A percentile compares a stretch with the other conserved stretches of the same genome.
Conservation (phyloP, 92 coral and sea anemone genomes). For the Zoanthus gigantus region DNA sequence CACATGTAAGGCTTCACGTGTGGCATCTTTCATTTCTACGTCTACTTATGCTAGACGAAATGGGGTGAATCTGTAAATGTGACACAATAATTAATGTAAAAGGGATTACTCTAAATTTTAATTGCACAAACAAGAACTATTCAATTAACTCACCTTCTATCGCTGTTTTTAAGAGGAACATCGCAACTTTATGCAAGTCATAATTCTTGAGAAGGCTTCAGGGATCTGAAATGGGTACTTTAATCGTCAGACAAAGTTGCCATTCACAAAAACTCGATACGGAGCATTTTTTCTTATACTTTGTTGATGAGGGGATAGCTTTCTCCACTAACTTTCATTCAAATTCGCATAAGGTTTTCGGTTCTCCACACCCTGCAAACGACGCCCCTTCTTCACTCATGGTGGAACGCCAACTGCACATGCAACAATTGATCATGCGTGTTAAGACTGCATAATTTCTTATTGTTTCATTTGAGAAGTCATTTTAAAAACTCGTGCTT, state of each 20-base stretch:
- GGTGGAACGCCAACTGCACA: background rate
- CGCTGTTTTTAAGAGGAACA: background rate
- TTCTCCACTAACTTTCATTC: background rate
- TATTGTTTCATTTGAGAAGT: no score
- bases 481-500: no score
- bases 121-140: background rate
- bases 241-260: background rate
- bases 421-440: background rate
- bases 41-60: no score
- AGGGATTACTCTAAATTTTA: no score
- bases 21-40: no score
- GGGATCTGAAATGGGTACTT: background rate
- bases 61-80: no score
- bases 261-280: background rate
- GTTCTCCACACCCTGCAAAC: background rate
- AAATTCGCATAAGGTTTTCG: background rate
- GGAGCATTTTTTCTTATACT: background rate
- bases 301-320: background rate
- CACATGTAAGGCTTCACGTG: no score
- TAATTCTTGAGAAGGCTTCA: background rate
- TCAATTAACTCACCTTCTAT: background rate
- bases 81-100: no score
- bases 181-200: background rate
- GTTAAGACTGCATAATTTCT: background rate
- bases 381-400: conserved; percentile 16